phyloP scores from a whole-genome alignment of 1,140 invertebrate genomes.

The Oedothorax gibbosus region DNA sequence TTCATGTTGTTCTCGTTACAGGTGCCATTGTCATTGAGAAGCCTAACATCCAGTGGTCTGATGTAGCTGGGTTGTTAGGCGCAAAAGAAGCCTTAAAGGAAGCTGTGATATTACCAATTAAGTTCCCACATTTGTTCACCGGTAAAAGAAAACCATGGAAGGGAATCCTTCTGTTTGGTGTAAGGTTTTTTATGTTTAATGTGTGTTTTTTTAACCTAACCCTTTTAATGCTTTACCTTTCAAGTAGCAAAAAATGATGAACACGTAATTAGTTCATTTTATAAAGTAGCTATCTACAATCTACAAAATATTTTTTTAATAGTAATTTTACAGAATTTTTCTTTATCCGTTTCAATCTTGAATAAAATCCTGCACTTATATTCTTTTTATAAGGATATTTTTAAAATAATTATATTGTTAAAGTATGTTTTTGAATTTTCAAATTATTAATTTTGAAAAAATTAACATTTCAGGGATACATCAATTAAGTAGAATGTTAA shows the following conservation, averaged over 20 bases:
- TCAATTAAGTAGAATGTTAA: too few species aligned
- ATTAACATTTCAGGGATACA: too few species aligned
- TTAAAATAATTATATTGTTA: too few species aligned
- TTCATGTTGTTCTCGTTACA: neutral
- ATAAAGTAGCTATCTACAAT: too few species aligned
- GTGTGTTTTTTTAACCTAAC: neutral
- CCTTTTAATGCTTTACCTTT: too few species aligned
- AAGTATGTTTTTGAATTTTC: too few species aligned
- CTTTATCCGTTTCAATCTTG: too few species aligned
- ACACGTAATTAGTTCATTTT: too few species aligned
- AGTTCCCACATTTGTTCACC: slow-evolving; percentile 98
- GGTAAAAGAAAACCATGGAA: slow-evolving; percentile 98
- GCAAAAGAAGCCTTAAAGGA: slow-evolving; percentile 99
- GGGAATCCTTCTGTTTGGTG: slow-evolving; percentile 96
- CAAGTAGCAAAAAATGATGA: neutral
- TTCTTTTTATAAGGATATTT: too few species aligned
- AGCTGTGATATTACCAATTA: slow-evolving; percentile 98
- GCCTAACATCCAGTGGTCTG: slow-evolving; percentile 95
- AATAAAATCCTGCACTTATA: too few species aligned
- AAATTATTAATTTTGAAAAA: too few species aligned
- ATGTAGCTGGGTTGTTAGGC: slow-evolving; percentile 95
- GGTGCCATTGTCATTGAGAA: slow-evolving; percentile 93
- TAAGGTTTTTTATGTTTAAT: slow-evolving; percentile 68
- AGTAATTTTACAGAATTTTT: too few species aligned
- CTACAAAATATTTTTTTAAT: neutral